Percentiles rank a stretch among this genome's conserved stretches.
These are phyloP conservation scores for Octopus bimaculoides DNA, from an alignment of 1,140 invertebrate genomes.

Conservation along the genomic window DNA sequence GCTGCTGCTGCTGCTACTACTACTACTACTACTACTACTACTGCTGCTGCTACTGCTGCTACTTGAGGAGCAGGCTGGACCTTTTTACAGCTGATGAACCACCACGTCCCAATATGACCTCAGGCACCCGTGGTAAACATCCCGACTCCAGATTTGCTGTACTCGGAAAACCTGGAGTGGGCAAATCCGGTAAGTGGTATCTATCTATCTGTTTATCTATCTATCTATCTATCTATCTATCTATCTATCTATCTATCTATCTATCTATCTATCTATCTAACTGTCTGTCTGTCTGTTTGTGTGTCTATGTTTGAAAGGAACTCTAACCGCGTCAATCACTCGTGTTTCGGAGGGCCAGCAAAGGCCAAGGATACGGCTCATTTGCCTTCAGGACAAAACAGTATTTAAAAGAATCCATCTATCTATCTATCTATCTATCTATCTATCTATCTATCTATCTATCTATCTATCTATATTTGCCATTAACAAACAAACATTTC, in stretches of 20 bases:
- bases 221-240: neutral
- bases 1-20: neutral
- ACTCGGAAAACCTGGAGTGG: neutral
- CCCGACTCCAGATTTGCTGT: neutral
- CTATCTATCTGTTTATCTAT: neutral
- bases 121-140: constrained; percentile 1
- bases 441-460: no score
- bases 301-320: no score
- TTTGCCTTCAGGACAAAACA: no score
- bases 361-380: no score
- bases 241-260: neutral
- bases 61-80: neutral
- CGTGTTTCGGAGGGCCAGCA: no score
- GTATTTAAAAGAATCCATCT: no score
- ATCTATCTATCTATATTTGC: no score
- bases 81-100: neutral
- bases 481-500: no score
- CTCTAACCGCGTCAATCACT: no score
- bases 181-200: constrained; percentile 8
- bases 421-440: no score
- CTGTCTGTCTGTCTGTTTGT: no score
- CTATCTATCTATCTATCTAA: no score
- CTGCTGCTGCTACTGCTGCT: neutral
- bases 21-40: neutral
- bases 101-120: neutral